Conservation (phyloP, 1,140 invertebrate species). For the Linepithema humile region DNA sequence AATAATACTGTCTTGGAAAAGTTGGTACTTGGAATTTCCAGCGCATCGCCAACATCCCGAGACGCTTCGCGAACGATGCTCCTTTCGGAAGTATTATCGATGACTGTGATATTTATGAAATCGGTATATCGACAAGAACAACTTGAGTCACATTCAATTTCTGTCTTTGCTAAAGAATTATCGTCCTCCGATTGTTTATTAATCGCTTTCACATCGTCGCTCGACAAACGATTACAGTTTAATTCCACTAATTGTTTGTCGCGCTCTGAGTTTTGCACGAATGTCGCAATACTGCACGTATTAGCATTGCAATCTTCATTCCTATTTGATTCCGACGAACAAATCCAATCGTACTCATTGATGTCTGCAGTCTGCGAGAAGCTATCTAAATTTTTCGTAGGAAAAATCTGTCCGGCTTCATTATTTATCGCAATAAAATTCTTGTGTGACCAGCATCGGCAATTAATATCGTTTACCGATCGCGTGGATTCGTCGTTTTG, state of each 20-base stretch:
- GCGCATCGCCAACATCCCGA: neutral
- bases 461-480: neutral
- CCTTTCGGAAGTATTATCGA: neutral
- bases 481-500: neutral
- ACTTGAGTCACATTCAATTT: neutral
- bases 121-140: slow-evolving; percentile 16
- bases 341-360: neutral
- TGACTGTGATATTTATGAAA: neutral
- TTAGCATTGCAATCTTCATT: neutral
- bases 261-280: slow-evolving; percentile 12
- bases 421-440: neutral
- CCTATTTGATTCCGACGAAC: neutral
- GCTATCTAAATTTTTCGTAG: neutral
- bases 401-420: neutral
- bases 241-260: slow-evolving; percentile 44
- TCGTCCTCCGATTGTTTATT: neutral
- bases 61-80: neutral
- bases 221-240: slow-evolving; percentile 1
- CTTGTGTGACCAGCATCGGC: neutral
- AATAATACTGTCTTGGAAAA: neutral
- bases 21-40: neutral
- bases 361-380: neutral
- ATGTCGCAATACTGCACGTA: slow-evolving; percentile 9
- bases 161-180: neutral
- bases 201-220: neutral